Evolutionary conservation across 2,888 invertebrate species (phyloP), one percentile per base, ranked within the genome.

Genomic region (Pandemis heparana): DNA sequence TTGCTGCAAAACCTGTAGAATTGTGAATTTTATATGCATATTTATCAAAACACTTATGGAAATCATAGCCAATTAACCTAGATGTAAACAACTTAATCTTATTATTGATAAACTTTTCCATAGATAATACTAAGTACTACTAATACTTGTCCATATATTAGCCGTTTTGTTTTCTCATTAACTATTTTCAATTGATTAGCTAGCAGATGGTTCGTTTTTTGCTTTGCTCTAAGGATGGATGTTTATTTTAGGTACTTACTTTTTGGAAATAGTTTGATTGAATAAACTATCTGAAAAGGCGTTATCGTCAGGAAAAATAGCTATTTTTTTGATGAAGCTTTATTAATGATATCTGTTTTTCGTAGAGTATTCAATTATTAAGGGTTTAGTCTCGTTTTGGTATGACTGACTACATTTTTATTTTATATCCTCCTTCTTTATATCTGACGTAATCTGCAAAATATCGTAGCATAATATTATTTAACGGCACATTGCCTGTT

Each of bases 71-170:
- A 65, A 38, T 51, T 51, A 59, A 59, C 43, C 63, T 16, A 59
- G 48, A 53, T 43, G 51, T 66, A 51, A 66, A 67, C 67, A 67
- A 72, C 14, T 5, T 66, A 51, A 71, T 66, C 66, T 46, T 62
- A 71, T 65, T 71, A 62, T 72, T 66, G 66, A 66, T 71, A 59
- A 60, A 59, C 46, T 39, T 64, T 70, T 71, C 39, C 64, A 65
- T 65, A 14, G 23, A 71, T 59, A 64, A 48, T 32, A 16, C 32
- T 56, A 23, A 51, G 38, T 70, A 64, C 59, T 14, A 10, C 6
- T 14, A n/a, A 14, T 18, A 43, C 43, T 62, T 41, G 6, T 41
- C 10, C 41, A 12, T 43, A 18, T 23, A 7, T 18, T 18, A 41
- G 12, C 10, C 41, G 14, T 23, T 56, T 53, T 16, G 18, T 53